These are phyloP conservation scores for Phthorimaea operculella DNA, from an alignment of 1,140 invertebrate species.

Conservation along the genomic window DNA sequence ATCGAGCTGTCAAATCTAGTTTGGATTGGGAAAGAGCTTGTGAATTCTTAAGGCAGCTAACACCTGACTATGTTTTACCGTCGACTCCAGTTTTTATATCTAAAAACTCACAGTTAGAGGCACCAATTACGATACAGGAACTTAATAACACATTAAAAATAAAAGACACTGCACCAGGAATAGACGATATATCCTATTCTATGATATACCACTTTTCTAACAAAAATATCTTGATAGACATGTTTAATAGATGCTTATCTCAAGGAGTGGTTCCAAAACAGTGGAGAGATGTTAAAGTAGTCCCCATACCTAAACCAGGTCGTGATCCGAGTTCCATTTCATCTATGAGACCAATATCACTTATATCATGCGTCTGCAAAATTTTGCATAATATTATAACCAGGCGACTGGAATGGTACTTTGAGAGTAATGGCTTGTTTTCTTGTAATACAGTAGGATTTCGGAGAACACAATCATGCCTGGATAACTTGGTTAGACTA, in stretches of 20 bases:
- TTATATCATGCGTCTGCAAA: slow-evolving; percentile 24
- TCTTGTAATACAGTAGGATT: slow-evolving; percentile 7
- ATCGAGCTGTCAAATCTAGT: background rate
- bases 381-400: slow-evolving; percentile 13
- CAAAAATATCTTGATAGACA: slow-evolving; percentile 3
- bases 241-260: slow-evolving; percentile 6
- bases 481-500: slow-evolving; percentile 9
- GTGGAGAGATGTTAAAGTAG: slow-evolving; percentile 33
- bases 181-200: slow-evolving; percentile 11
- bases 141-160: slow-evolving; percentile 7
- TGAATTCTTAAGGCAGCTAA: background rate
- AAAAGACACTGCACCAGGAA: slow-evolving; percentile 10
- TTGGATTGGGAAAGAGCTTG: slow-evolving; percentile 3
- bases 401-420: slow-evolving; percentile 10
- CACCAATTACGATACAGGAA: background rate
- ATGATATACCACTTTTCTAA: slow-evolving; percentile 11
- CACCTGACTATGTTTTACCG: background rate
- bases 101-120: background rate
- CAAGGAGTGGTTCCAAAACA: slow-evolving; percentile 12
- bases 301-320: slow-evolving; percentile 26
- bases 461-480: slow-evolving; percentile 7
- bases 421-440: slow-evolving; percentile 9
- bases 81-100: background rate
- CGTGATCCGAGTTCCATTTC: slow-evolving; percentile 12
- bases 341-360: slow-evolving; percentile 26